phyloP scores from a whole-genome alignment of 2,888 invertebrate genomes.

The Podabrus alpinus region DNA sequence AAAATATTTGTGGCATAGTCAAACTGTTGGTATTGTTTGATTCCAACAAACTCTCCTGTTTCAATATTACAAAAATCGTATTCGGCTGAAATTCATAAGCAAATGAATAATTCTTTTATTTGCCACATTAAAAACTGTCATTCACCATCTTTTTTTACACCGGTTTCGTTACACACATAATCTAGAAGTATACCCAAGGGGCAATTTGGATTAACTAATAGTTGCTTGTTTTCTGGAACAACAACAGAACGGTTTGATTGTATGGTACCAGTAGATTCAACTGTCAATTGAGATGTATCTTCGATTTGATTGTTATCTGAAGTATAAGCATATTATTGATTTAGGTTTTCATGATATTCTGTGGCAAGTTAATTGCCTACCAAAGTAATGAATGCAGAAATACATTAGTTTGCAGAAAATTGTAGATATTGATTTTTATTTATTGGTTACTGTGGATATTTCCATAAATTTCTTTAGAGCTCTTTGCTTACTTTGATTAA shows the following conservation, averaged over 20 bases:
- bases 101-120: neutral
- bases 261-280: neutral
- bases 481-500: too few species aligned
- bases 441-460: neutral
- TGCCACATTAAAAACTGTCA: neutral
- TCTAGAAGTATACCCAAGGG: conserved; percentile 50
- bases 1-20: conserved; percentile 42
- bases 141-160: conserved; percentile 33
- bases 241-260: neutral
- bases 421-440: neutral
- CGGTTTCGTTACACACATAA: conserved; percentile 44
- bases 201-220: conserved; percentile 53
- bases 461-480: neutral
- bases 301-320: neutral
- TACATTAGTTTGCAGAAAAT: neutral
- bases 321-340: neutral
- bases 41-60: conserved; percentile 38
- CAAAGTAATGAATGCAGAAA: neutral
- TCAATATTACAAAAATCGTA: conserved; percentile 47
- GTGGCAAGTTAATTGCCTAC: neutral
- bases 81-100: conserved; percentile 36
- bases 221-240: conserved; percentile 36
- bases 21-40: conserved; percentile 35
- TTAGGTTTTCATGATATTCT: neutral
- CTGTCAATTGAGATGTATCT: neutral